Base-by-base conservation (phyloP, 2,113 vertebrate species). In the Prunella fulvescens region DNA sequence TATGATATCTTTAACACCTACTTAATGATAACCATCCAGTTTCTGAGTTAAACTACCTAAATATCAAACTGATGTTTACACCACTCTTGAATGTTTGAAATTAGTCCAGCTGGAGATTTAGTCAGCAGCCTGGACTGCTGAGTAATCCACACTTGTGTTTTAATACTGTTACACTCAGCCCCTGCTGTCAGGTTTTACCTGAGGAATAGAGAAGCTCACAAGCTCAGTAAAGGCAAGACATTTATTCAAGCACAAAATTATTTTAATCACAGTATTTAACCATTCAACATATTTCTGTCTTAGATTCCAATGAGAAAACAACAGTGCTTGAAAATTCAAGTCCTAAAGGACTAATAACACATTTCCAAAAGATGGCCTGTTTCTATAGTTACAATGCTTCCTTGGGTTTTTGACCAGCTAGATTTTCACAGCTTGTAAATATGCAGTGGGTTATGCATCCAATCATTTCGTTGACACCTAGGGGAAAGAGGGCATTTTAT, bases 331-430 rank as follows among this genome's bases (percentile, higher is more conserved):
- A 64, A 85, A 85, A 76, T 84, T 60, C 47, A 70, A 54, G 44
- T 48, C 54, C 50, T 88, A 18, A 50, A 76, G 19, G 28, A 67
- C 54, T 79, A 60, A 51, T 77, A 73, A 51, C 31, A 65, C 16
- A 50, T 80, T 93, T 85, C 50, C 24, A 45, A 80, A 93, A 91
- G 62, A 61, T 94, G 71, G 8, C 31, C n/a, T 69, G 91, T 94
- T 96, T 94, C 89, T 95, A 58, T 87, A 95, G 93, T 80, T 91
- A 81, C 71, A 84, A 20, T 44, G 17, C 35, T 82, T 62, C 37
- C 78, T 77, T 56, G 57, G 23, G 25, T 48, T 91, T 93, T 84
- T 90, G 90, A 72, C 89, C 71, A n/a, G 73, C 44, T 74, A 35
- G 45, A 50, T 91, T 92, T 92, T 91, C 66, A 57, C 45, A 58